Evolutionary conservation across 2,797 vertebrate species (phyloP).

Genomic region (Acipenser transmontanus): DNA sequence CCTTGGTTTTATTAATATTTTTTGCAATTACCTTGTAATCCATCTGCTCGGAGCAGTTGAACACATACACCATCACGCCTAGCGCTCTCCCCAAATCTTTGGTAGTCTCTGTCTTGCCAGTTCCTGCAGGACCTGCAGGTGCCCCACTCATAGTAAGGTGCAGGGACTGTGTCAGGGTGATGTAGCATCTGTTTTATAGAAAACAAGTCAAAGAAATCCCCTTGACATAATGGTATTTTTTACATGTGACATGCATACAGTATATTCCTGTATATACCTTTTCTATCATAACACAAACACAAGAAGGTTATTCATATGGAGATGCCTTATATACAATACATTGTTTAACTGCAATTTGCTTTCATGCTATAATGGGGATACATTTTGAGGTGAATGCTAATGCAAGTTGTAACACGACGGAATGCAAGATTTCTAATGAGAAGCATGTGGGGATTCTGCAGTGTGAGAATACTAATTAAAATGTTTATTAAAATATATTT

Average conservation of each 20-base stretch:
- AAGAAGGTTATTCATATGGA: too few relatives aligned
- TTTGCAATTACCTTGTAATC: conserved; percentile 63
- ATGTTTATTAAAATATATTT: too few relatives aligned
- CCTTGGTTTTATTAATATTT: background rate
- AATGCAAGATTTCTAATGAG: background rate
- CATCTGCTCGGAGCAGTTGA: conserved; percentile 82
- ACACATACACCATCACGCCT: conserved; percentile 78
- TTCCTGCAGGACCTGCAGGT: conserved; percentile 69
- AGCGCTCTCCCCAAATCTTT: conserved; percentile 75
- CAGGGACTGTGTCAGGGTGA: conserved; percentile 76
- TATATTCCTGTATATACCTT: too few relatives aligned
- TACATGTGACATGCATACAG: too few relatives aligned
- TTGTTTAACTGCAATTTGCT: too few relatives aligned
- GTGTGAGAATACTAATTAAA: too few relatives aligned
- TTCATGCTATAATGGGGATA: too few relatives aligned
- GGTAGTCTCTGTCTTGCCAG: conserved; percentile 77
- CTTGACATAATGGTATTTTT: too few relatives aligned
- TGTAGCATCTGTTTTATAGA: conserved; percentile 57
- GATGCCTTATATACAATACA: too few relatives aligned
- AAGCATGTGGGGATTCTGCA: background rate
- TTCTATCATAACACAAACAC: too few relatives aligned
- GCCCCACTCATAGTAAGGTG: conserved; percentile 72
- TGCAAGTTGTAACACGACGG: too few relatives aligned
- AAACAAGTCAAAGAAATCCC: background rate
- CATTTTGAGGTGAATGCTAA: too few relatives aligned